Conservation (phyloP, 2,888 invertebrate species). For the Andrena dorsata region DNA sequence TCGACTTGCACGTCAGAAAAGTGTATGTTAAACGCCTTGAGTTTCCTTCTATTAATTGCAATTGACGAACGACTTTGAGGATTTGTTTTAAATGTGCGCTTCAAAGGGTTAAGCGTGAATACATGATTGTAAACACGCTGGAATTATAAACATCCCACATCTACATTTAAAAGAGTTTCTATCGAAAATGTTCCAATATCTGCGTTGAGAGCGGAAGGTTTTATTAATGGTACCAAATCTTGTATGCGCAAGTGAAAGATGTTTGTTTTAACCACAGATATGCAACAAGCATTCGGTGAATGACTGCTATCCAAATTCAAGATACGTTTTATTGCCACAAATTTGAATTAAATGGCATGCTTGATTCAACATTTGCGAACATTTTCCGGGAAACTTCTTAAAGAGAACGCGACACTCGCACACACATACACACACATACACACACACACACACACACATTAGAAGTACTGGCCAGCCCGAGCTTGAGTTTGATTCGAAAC, state of each 20-base stretch:
- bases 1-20: slow-evolving; percentile 9
- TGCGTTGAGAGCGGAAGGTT: neutral
- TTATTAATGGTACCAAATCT: neutral
- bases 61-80: slow-evolving; percentile 5
- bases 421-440: slow-evolving; percentile 41
- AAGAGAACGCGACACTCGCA: slow-evolving; percentile 52
- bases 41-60: slow-evolving; percentile 2
- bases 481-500: slow-evolving; percentile 77
- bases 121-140: slow-evolving; percentile 64
- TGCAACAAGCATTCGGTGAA: neutral
- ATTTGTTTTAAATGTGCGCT: slow-evolving; percentile 20
- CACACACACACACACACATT: slow-evolving; percentile 53
- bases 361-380: slow-evolving; percentile 58
- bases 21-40: slow-evolving; percentile 27
- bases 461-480: slow-evolving; percentile 78
- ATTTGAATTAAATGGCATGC: slow-evolving; percentile 4
- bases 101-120: slow-evolving; percentile 63
- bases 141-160: slow-evolving; percentile 53
- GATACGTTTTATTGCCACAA: slow-evolving; percentile 4
- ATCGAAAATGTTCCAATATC: slow-evolving; percentile 62
- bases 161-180: slow-evolving; percentile 63
- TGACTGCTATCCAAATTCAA: slow-evolving; percentile 10
- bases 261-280: slow-evolving; percentile 9
- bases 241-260: neutral
- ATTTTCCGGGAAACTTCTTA: slow-evolving; percentile 70